These are phyloP conservation scores for Bombus fervidus DNA, from an alignment of 1,140 invertebrate genomes.

Conservation along the genomic window DNA sequence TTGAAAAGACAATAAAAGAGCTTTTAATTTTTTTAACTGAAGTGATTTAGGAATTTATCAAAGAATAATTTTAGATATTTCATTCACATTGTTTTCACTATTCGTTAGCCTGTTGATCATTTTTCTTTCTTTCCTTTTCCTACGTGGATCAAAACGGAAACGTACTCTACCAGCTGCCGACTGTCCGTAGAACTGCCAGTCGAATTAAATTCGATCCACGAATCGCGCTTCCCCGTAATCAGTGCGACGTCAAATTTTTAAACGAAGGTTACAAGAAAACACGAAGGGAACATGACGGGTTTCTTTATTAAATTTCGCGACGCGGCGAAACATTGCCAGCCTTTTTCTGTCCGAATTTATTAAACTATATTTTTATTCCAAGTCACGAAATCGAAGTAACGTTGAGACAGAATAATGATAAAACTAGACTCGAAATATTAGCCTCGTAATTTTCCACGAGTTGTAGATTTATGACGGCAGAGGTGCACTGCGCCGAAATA, in stretches of 20 bases:
- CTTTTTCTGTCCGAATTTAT: conserved; percentile 9
- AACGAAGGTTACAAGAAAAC: background rate
- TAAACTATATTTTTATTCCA: background rate
- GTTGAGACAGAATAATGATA: background rate
- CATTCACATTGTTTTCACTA: no score
- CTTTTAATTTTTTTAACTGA: no score
- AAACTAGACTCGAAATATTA: conserved; percentile 1
- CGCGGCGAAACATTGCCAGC: background rate
- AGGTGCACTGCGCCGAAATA: no score
- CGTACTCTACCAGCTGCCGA: background rate
- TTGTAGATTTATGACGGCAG: no score
- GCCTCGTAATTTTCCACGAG: background rate
- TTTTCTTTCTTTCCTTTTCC: no score
- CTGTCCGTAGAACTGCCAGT: background rate
- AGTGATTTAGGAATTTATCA: no score
- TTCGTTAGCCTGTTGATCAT: no score
- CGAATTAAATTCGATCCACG: conserved; percentile 28
- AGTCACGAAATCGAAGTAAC: background rate
- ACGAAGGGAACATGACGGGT: no score
- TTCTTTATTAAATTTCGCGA: conserved; percentile 49
- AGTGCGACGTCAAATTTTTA: conserved; percentile 12
- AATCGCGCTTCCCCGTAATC: background rate
- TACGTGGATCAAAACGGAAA: background rate
- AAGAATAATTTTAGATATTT: no score
- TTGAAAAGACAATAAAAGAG: no score